Evolutionary conservation across 2,113 vertebrate species (phyloP).

Genomic region (Eurystomus gularis): DNA sequence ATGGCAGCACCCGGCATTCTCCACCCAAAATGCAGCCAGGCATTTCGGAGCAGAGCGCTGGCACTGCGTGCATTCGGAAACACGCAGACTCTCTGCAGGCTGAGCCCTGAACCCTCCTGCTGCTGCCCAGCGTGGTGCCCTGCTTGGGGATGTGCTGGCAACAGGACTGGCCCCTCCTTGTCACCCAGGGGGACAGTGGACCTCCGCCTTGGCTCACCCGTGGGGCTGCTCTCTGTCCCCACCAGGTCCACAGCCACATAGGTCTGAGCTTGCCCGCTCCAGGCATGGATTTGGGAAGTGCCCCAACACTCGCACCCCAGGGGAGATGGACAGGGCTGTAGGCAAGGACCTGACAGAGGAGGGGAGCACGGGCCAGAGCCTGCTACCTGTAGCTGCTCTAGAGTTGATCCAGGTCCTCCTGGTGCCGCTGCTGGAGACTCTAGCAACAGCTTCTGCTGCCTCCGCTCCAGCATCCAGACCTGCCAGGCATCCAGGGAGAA

Average conservation of each 20-base stretch:
- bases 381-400: conserved; percentile 82
- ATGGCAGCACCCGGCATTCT: not conserved
- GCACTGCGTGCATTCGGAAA: not conserved
- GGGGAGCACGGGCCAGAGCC: not conserved
- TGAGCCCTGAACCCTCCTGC: not conserved
- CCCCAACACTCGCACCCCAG: not conserved
- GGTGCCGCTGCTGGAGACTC: conserved; percentile 78
- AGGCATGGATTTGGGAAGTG: not conserved
- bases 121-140: not conserved
- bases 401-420: conserved; percentile 81
- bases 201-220: not conserved
- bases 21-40: accelerated
- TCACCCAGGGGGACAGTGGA: not conserved
- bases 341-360: not conserved
- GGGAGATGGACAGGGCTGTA: not conserved
- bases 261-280: not conserved
- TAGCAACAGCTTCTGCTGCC: conserved; percentile 79
- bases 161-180: not conserved
- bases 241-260: accelerated
- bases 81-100: not conserved
- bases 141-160: not conserved
- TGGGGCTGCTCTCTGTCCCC: not conserved
- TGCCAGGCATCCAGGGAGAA: not conserved
- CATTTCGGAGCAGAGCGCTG: not conserved
- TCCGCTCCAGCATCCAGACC: conserved; percentile 81